Evolutionary conservation across 2,888 invertebrate genomes (phyloP), one percentile per base, ranked within the genome.

Genomic region (Dryococelus australis): DNA sequence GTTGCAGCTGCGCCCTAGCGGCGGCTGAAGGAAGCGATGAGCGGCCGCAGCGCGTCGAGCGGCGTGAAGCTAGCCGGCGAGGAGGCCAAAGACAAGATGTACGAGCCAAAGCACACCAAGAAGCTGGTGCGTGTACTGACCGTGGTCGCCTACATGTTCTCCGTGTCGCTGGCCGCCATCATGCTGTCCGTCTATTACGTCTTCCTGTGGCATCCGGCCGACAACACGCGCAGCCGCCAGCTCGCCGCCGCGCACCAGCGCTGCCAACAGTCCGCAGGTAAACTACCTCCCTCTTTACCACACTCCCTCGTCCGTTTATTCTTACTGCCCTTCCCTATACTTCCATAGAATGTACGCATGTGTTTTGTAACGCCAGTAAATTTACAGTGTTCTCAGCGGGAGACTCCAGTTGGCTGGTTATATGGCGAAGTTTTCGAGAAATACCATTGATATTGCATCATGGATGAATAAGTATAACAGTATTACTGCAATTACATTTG

Each of bases 161-260:
- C 97, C 92, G 98, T 99, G 90, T 98, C 98, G 84, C 94, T 98
- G 91, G 98, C 98, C 28, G 98, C 98, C 86, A 98, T 98, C 91
- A 97, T 98, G 94, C 94, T 99, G 89, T 98, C 98, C 24, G 94
- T 98, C 86, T 99, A 98, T 94, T 99, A 99, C 94, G 96, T 97
- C 91, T 97, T 98, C 93, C 95, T 98, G 92, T 98, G 98, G 98
- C 96, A 97, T 92, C 98, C 98, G 28, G 85, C 84, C 27, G 88
- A 89, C 79, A 43, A 81, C 13, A 35, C 24, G 28, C 87, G 85
- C n/a, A 27, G 53, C 35, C 83, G 83, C 20, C 6, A 16, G 83
- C 83, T 43, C 5, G 35, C 83, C 12, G 35, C 83, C 16, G 43
- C 83, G 10, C 83, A 28, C 16, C 35, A 28, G 28, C 28, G 35